These are phyloP conservation scores for Fissipunctia ypsillon DNA, from an alignment of 2,888 invertebrate genomes.

Conservation along the genomic window DNA sequence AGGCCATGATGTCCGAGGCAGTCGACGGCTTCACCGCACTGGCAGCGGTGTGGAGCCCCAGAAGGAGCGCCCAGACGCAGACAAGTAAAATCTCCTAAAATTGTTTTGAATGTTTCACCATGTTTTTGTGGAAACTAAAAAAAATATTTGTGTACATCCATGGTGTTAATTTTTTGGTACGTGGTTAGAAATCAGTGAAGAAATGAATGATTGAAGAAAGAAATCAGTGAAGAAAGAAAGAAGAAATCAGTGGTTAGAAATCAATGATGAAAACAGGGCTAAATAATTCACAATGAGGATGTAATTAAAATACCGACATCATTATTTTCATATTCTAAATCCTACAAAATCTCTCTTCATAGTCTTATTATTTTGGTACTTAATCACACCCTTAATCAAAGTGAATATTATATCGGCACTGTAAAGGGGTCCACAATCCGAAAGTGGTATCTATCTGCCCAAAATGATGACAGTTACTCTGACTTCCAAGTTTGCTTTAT, in stretches of 20 bases:
- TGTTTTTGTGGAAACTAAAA: conserved; percentile 10
- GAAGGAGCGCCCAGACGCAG: no score
- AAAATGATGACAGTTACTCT: conserved; percentile 67
- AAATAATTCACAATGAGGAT: not conserved
- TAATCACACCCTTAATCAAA: conserved; percentile 55
- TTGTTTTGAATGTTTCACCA: conserved; percentile 14
- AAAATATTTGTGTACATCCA: conserved; percentile 1
- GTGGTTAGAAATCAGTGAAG: no score
- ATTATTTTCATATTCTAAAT: conserved; percentile 14
- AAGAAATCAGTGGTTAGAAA: not conserved
- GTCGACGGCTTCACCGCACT: no score
- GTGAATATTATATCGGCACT: conserved; percentile 58
- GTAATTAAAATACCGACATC: conserved; percentile 3
- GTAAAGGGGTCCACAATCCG: conserved; percentile 41
- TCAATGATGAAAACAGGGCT: not conserved
- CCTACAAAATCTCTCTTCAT: conserved; percentile 2
- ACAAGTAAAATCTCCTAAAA: no score
- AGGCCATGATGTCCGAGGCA: no score
- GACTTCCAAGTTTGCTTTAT: conserved; percentile 68
- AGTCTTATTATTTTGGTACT: conserved; percentile 38
- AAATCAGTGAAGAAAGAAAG: no score
- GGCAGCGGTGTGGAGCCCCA: no score
- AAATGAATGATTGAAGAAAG: no score
- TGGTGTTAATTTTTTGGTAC: not conserved
- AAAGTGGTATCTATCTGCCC: conserved; percentile 49